Conservation (phyloP, 1,140 invertebrate species). For the Drosophila ogumai region DNA sequence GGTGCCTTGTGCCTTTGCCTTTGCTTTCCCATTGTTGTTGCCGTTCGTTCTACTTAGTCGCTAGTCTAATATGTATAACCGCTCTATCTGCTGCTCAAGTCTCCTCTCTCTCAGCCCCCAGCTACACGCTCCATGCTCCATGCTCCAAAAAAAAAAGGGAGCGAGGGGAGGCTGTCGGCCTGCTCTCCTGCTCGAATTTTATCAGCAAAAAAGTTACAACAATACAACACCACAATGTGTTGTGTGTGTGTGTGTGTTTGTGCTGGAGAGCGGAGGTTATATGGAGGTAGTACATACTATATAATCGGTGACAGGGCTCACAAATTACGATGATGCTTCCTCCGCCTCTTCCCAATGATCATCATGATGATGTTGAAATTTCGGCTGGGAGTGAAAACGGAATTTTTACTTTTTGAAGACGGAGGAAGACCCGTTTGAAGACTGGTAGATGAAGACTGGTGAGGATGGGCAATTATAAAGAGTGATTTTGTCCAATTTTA, state of each 20-base stretch:
- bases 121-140: not conserved
- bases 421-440: conserved; percentile 36
- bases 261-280: conserved; percentile 15
- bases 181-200: conserved; percentile 53
- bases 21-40: conserved; percentile 56
- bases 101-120: conserved; percentile 43
- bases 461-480: conserved; percentile 41
- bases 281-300: conserved; percentile 19
- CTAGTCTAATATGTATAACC: conserved; percentile 57
- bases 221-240: conserved; percentile 1
- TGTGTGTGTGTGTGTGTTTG: not conserved
- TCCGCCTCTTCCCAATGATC: conserved; percentile 12
- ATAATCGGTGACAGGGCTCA: conserved; percentile 57
- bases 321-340: conserved; percentile 48
- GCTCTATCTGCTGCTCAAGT: conserved; percentile 61
- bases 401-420: conserved; percentile 38
- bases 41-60: conserved; percentile 73
- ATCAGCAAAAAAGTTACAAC: conserved; percentile 54
- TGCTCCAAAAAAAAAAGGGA: conserved; percentile 10
- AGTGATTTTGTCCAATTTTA: conserved; percentile 20
- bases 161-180: conserved; percentile 1
- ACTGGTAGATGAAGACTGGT: not conserved
- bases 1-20: conserved; percentile 9
- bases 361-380: conserved; percentile 54
- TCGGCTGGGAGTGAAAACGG: conserved; percentile 44